These are phyloP conservation scores for Pelobates fuscus DNA, from an alignment of 2,113 vertebrate genomes.

Conservation along the genomic window DNA sequence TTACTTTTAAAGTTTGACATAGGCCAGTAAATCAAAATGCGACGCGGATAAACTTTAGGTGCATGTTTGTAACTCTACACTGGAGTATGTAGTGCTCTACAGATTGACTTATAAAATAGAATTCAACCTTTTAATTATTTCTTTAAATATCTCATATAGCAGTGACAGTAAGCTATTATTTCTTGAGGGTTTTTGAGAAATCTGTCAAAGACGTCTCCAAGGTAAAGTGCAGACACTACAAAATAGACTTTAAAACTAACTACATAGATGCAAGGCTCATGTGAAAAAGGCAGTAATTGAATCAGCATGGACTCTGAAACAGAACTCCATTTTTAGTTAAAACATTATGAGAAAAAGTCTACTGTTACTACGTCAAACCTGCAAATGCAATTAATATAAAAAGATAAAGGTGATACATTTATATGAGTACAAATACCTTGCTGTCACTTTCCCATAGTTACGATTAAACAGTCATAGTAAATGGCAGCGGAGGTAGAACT, in stretches of 20 bases:
- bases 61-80: not conserved
- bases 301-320: conserved; percentile 17
- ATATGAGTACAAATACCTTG: too few relatives aligned
- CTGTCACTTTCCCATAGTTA: too few relatives aligned
- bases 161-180: conserved; percentile 14
- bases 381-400: too few relatives aligned
- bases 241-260: not conserved
- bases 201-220: conserved; percentile 21
- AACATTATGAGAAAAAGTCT: not conserved
- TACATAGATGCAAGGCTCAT: not conserved
- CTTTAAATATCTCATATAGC: conserved; percentile 9
- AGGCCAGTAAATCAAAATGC: conserved; percentile 21
- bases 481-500: too few relatives aligned
- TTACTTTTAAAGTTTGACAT: conserved; percentile 1
- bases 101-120: conserved; percentile 6
- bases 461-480: too few relatives aligned
- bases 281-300: conserved; percentile 8
- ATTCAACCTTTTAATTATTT: conserved; percentile 19
- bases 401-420: too few relatives aligned
- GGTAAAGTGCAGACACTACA: conserved; percentile 4
- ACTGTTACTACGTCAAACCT: too few relatives aligned
- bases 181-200: conserved; percentile 18
- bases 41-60: not conserved
- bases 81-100: not conserved
- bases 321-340: not conserved